phyloP scores from a whole-genome alignment of 2,888 invertebrate genomes.

The Aplocera efformata region DNA sequence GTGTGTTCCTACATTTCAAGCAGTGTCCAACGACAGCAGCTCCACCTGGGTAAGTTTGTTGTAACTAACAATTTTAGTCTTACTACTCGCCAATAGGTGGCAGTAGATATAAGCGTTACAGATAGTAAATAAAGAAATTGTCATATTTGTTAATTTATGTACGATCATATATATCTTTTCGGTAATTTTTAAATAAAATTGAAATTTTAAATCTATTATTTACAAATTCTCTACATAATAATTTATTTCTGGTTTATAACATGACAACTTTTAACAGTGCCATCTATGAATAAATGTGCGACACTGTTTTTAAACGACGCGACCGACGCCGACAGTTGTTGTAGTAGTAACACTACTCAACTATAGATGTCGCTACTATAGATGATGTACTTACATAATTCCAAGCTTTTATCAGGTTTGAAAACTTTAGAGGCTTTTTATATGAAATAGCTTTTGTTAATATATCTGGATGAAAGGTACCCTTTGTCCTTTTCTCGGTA shows the following conservation, averaged over 20 bases:
- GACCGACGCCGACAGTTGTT: background rate
- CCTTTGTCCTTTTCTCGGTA: background rate
- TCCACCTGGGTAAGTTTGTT: constrained; percentile 83
- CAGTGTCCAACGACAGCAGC: constrained; percentile 82
- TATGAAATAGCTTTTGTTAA: too few species aligned
- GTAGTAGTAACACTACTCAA: constrained; percentile 8
- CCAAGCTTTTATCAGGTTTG: too few species aligned
- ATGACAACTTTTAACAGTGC: constrained; percentile 13
- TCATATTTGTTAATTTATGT: too few species aligned
- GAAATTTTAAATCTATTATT: too few species aligned
- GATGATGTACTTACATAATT: too few species aligned
- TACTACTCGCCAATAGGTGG: constrained; percentile 41
- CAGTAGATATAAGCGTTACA: constrained; percentile 3
- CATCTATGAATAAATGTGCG: constrained; percentile 12
- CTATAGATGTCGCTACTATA: constrained; percentile 20
- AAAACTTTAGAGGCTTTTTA: too few species aligned
- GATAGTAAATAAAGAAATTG: too few species aligned
- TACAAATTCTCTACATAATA: too few species aligned
- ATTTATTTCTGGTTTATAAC: too few species aligned
- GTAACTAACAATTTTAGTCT: constrained; percentile 21
- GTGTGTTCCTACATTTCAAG: constrained; percentile 84
- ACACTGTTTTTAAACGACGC: background rate
- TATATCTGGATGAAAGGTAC: too few species aligned
- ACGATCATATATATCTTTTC: too few species aligned
- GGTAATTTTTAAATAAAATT: too few species aligned